These are phyloP conservation scores for Campodea augens DNA, from an alignment of 1,140 invertebrate species.

Conservation along the genomic window DNA sequence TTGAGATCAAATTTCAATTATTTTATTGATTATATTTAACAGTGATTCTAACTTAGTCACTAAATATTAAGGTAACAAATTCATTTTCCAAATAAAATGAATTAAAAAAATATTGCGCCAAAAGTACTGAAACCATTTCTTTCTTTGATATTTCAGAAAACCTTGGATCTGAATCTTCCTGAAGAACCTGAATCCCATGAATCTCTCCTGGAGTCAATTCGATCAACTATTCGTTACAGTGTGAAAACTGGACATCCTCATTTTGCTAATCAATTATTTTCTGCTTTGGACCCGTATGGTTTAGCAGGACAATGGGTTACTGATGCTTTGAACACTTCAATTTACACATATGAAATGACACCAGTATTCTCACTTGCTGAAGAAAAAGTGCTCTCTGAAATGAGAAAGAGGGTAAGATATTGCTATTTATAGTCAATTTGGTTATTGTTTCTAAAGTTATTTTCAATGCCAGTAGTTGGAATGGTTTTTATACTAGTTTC, in stretches of 20 bases:
- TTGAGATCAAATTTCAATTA: too few relatives aligned
- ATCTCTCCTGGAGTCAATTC: slow-evolving; percentile 38
- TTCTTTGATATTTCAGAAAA: slow-evolving; percentile 24
- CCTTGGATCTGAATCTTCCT: slow-evolving; percentile 43
- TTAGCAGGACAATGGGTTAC: slow-evolving; percentile 66
- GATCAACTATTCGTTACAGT: slow-evolving; percentile 51
- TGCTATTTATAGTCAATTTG: too few relatives aligned
- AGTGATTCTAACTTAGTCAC: too few relatives aligned
- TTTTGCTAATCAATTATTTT: slow-evolving; percentile 67
- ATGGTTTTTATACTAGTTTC: too few relatives aligned
- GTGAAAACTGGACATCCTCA: slow-evolving; percentile 74
- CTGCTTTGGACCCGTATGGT: slow-evolving; percentile 63
- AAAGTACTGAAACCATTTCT: too few relatives aligned
- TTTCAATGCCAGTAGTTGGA: too few relatives aligned
- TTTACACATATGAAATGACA: slow-evolving; percentile 81
- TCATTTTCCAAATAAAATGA: too few relatives aligned
- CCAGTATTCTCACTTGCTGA: slow-evolving; percentile 77
- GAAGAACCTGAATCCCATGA: slow-evolving; percentile 38
- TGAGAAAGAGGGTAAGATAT: slow-evolving; percentile 45
- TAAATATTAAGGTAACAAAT: too few relatives aligned
- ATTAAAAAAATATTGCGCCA: too few relatives aligned
- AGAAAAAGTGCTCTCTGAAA: slow-evolving; percentile 53
- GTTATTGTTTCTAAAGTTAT: too few relatives aligned
- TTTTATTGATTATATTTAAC: too few relatives aligned
- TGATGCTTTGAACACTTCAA: slow-evolving; percentile 66